A percentile compares a stretch with the other conserved stretches of the same genome.
phyloP scores from a whole-genome alignment of 2,797 vertebrate genomes.

The Galagoides demidoff region DNA sequence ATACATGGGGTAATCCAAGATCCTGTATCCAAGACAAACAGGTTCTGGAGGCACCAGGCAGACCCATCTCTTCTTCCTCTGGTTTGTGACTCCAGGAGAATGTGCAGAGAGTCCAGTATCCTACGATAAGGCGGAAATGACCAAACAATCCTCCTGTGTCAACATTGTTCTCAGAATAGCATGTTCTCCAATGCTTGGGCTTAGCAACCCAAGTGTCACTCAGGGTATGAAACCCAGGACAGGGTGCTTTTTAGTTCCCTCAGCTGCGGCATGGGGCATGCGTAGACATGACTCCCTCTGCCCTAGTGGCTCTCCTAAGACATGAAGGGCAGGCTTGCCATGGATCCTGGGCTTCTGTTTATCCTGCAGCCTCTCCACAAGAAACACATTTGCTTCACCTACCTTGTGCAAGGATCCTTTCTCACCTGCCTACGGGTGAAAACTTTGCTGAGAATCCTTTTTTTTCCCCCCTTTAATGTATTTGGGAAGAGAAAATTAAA shows the following conservation, averaged over 20 bases:
- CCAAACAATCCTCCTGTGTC: background rate
- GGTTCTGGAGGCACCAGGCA: too few species aligned
- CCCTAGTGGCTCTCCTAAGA: too few species aligned
- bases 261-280: too few species aligned
- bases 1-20: too few species aligned
- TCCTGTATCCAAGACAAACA: too few species aligned
- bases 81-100: background rate
- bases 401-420: too few species aligned
- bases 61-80: fast-evolving
- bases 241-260: background rate
- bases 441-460: background rate
- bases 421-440: background rate
- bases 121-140: background rate
- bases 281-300: too few species aligned
- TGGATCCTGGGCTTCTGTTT: background rate
- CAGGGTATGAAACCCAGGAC: background rate
- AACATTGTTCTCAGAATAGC: fast-evolving
- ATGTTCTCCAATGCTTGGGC: background rate
- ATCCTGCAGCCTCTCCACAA: background rate
- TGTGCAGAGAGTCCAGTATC: background rate
- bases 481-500: too few species aligned
- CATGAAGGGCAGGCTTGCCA: fast-evolving
- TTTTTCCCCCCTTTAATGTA: too few species aligned
- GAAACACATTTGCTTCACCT: background rate
- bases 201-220: background rate